These are phyloP conservation scores for Magallana angulata DNA, from an alignment of 1,140 invertebrate genomes.

Conservation along the genomic window DNA sequence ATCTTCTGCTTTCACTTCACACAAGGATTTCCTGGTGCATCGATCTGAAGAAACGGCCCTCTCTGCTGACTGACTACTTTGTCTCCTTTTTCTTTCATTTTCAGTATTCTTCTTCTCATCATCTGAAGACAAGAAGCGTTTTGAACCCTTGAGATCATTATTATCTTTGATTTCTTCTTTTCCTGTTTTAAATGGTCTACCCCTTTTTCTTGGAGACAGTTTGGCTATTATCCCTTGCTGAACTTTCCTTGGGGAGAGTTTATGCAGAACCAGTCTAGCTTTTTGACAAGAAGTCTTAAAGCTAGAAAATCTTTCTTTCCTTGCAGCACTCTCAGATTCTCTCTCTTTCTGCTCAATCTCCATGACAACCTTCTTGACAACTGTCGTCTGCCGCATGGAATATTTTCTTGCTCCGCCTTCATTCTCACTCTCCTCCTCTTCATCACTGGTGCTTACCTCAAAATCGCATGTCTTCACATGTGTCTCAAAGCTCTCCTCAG, in stretches of 20 bases:
- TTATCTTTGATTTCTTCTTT: not conserved
- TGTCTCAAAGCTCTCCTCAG: slow-evolving; percentile 90
- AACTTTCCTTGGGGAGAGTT: slow-evolving; percentile 17
- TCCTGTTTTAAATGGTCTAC: slow-evolving; percentile 33
- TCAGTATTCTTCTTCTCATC: not conserved
- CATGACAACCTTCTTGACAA: slow-evolving; percentile 41
- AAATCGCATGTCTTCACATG: slow-evolving; percentile 88
- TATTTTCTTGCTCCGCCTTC: slow-evolving; percentile 42
- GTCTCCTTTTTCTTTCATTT: slow-evolving; percentile 20
- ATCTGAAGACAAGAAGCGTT: slow-evolving; percentile 7
- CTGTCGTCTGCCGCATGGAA: slow-evolving; percentile 45
- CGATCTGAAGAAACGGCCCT: not conserved
- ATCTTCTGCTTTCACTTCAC: slow-evolving; percentile 12
- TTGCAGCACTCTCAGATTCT: slow-evolving; percentile 37
- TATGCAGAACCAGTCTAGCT: slow-evolving; percentile 7
- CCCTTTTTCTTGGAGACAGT: slow-evolving; percentile 25
- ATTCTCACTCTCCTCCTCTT: slow-evolving; percentile 67
- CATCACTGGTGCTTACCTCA: slow-evolving; percentile 79
- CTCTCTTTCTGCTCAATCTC: slow-evolving; percentile 51
- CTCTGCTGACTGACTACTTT: not conserved
- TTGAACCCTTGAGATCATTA: not conserved
- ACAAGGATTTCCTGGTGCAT: not conserved
- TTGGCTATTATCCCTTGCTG: not conserved
- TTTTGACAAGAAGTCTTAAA: not conserved
- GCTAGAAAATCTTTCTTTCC: slow-evolving; percentile 39